Evolutionary conservation across 1,140 invertebrate species (phyloP), one percentile per base, ranked within the genome.

Genomic region (Bombyx mandarina): DNA sequence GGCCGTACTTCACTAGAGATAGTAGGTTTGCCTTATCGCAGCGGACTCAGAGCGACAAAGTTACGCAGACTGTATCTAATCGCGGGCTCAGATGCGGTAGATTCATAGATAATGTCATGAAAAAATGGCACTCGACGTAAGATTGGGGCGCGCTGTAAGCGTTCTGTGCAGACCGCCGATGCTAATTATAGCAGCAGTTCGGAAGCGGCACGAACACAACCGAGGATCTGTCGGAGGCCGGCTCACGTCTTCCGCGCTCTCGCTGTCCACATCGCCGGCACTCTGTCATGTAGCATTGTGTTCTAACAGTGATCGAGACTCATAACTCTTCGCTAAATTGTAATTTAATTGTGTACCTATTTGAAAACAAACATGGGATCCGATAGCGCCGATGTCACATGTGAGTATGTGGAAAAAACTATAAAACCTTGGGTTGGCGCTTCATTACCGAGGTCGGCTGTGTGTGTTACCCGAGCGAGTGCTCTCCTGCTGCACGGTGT

Each of bases 201-300:
- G 8, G 26, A 10, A 8, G 10, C 50, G 50, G 22, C 42, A 1
- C 12, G 5, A 50, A 10, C 50, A 8, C 18, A 10, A 10, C 8
- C 18, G 22, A 35, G n/a, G 50, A 22, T 51, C 22, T 35, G 50
- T 51, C 50, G 50, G 7, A 35, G 50, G 26, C 22, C 22, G 42
- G 22, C 50, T 10, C 7, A 35, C 50, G 50, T 35, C 3, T 35
- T 35, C 26, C 26, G 26, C 26, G 26, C 26, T 35, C 26, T 35
- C 26, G 26, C 26, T 35, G 26, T 35, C 26, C 26, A 35, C 26
- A 35, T 26, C 22, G 8, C 8, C 48, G 48, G 7, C 7, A 12
- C 50, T 9, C 18, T 51, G 50, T 51, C 50, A 51, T 51, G 50
- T 50, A 18, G 12, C 12, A 7, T 18, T 18, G 48, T 51, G 50